Evolutionary conservation across 1,140 invertebrate genomes (phyloP).

Genomic region (Amyelois transitella): DNA sequence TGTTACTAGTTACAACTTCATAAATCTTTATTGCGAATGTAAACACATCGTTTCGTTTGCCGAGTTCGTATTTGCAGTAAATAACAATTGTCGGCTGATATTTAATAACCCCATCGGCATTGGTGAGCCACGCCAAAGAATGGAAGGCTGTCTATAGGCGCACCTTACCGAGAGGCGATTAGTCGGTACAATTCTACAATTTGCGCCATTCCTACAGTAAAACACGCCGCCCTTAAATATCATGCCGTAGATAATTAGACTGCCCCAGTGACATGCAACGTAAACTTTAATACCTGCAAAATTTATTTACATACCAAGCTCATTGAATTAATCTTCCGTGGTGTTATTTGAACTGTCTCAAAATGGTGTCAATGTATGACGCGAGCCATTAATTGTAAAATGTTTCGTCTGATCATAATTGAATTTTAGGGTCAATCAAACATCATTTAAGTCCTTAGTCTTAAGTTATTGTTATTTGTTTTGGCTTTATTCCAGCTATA

Average conservation of each 20-base stretch:
- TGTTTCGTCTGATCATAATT: neutral
- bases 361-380: neutral
- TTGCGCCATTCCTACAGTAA: slow-evolving; percentile 13
- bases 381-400: neutral
- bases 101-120: slow-evolving; percentile 58
- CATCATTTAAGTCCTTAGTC: neutral
- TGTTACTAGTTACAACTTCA: neutral
- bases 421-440: too few species aligned
- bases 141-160: slow-evolving; percentile 62
- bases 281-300: neutral
- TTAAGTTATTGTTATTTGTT: neutral
- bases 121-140: slow-evolving; percentile 45
- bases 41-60: slow-evolving; percentile 12
- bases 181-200: slow-evolving; percentile 24
- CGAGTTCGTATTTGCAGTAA: slow-evolving; percentile 11
- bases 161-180: slow-evolving; percentile 34
- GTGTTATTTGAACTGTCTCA: neutral
- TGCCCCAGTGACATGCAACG: slow-evolving; percentile 13
- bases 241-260: slow-evolving; percentile 40
- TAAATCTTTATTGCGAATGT: slow-evolving; percentile 8
- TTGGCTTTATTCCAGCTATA: neutral
- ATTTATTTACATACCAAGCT: neutral
- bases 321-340: neutral
- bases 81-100: slow-evolving; percentile 44
- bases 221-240: slow-evolving; percentile 46